Evolutionary conservation across 1,140 invertebrate genomes (phyloP).

Genomic region (Antheraea pernyi): DNA sequence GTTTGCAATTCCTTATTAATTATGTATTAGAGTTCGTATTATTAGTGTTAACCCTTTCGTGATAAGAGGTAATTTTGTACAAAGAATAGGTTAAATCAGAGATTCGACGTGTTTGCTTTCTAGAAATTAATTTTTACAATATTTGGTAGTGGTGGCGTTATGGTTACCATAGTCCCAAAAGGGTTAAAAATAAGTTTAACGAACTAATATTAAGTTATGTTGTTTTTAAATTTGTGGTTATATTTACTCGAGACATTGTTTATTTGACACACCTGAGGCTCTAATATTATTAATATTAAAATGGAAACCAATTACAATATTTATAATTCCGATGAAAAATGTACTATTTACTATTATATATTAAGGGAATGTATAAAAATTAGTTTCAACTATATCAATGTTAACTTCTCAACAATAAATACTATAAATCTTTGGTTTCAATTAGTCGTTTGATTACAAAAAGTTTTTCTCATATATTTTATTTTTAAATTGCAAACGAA

Average conservation of each 20-base stretch:
- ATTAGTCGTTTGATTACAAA: conserved; percentile 64
- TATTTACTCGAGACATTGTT: neutral
- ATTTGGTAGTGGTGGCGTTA: too few relatives aligned
- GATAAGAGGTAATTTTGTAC: too few relatives aligned
- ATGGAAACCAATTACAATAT: conserved; percentile 10
- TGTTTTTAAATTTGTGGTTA: too few relatives aligned
- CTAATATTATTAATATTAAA: conserved; percentile 16
- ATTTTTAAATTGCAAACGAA: conserved; percentile 22
- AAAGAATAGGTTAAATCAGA: too few relatives aligned
- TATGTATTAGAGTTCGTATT: too few relatives aligned
- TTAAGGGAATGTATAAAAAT: conserved; percentile 72
- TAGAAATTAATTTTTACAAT: too few relatives aligned
- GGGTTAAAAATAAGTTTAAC: too few relatives aligned
- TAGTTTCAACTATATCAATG: conserved; percentile 63
- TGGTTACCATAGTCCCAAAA: too few relatives aligned
- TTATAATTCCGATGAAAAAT: conserved; percentile 18
- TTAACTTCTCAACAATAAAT: conserved; percentile 72
- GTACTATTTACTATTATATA: conserved; percentile 37
- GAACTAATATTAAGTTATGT: too few relatives aligned
- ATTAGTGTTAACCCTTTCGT: too few relatives aligned
- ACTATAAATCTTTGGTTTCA: conserved; percentile 78
- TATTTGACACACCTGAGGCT: neutral
- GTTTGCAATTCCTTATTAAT: too few relatives aligned
- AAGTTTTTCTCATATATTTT: conserved; percentile 29
- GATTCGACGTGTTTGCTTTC: too few relatives aligned